Evolutionary conservation across 1,140 invertebrate genomes (phyloP), one percentile per base, ranked within the genome.

Genomic region (Tetramorium simillimum): DNA sequence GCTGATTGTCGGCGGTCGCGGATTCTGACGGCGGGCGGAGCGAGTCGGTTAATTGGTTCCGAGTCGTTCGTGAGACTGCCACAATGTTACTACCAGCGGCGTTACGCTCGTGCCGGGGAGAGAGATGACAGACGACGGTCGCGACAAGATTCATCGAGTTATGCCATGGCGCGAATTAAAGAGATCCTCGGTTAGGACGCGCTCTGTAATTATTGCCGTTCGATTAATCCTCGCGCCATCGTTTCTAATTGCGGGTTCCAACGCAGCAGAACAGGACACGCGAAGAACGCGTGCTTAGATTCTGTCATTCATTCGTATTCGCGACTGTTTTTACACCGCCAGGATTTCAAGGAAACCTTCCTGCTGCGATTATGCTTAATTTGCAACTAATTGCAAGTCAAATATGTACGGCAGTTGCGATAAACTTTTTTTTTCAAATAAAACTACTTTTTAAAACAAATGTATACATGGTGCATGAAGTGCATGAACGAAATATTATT

Each of bases 141-240:
- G 73, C 82, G 77, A 81, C 63, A 86, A 72, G 70, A 87, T 87
- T 87, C 87, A 88, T 88, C 69, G 70, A 73, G 86, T 75, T 62
- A 87, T 70, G 62, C 51, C 21, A 43, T 46, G 24, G 24, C 58
- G 87, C 37, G 78, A 85, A 88, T 89, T 58, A 65, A 88, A 72
- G 88, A 84, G 69, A 84, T 84, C 40, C 43, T 37, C 28, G 53
- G 58, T 12, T n/a, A 33, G 43, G 51, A 87, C 70, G 86, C 87
- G 86, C 86, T 56, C 78, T 73, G 72, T 80, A 75, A 88, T 89
- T 89, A 89, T 89, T 89, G 80, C 73, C 88, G 21, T 85, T 84
- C 80, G 86, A 89, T 89, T 85, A 85, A 85, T 89, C 78, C 86
- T 72, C 67, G 67, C 81, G 60, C 82, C 46, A 43, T 77, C 73